Evolutionary conservation across 2,113 vertebrate species (phyloP).

Genomic region (Progne subis): DNA sequence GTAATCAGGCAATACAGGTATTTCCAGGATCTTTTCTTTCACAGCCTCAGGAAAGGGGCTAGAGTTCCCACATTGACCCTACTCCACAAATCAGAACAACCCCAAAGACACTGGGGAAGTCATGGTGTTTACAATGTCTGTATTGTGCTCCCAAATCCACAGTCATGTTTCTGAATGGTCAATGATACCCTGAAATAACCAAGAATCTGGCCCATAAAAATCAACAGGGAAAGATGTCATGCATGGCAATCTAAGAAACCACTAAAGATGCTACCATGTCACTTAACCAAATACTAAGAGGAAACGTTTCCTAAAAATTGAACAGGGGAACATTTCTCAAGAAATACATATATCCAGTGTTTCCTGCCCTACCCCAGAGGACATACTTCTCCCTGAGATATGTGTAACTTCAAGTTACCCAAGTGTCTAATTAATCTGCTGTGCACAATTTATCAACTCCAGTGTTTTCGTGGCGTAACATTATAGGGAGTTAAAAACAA

Average conservation of each 20-base stretch:
- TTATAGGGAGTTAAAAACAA: not conserved
- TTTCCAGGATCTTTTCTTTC: not conserved
- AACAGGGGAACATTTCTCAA: not conserved
- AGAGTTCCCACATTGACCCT: not conserved
- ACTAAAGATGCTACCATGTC: not conserved
- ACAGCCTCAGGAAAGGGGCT: not conserved
- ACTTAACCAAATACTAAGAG: not conserved
- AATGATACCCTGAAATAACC: not conserved
- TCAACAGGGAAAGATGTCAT: not conserved
- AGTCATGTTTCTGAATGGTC: not conserved
- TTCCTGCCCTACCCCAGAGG: not conserved
- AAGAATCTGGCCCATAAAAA: not conserved
- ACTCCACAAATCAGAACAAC: not conserved
- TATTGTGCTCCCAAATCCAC: not conserved
- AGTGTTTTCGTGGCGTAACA: not conserved
- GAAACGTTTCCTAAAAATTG: not conserved
- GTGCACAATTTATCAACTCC: not conserved
- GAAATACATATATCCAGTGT: not conserved
- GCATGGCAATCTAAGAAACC: not conserved
- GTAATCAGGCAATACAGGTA: not conserved
- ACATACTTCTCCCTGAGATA: not conserved
- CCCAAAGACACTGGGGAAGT: not conserved
- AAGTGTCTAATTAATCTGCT: not conserved
- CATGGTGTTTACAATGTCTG: not conserved
- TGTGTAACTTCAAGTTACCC: not conserved